phyloP scores from a whole-genome alignment of 2,113 vertebrate species.

The Oophaga pumilio region DNA sequence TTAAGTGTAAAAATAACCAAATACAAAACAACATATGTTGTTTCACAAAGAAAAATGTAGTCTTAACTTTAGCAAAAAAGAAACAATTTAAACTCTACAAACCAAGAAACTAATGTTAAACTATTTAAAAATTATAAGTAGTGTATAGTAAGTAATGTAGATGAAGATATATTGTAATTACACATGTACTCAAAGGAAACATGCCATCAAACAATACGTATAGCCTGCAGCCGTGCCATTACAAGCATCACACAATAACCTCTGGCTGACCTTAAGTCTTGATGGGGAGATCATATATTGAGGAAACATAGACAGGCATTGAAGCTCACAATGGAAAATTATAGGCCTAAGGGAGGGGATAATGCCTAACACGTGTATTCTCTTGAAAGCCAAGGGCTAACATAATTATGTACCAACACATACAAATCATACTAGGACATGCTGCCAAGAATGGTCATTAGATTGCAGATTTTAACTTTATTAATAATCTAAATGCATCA shows the following conservation, averaged over 20 bases:
- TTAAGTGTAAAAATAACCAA: too few species aligned
- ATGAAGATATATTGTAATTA: background rate
- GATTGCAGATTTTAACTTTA: slow-evolving; percentile 29
- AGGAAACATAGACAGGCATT: slow-evolving; percentile 46
- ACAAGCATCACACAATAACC: slow-evolving; percentile 3
- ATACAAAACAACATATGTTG: background rate
- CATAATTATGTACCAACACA: slow-evolving; percentile 54
- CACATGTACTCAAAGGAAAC: slow-evolving; percentile 1
- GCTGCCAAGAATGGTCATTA: slow-evolving; percentile 49
- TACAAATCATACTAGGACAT: slow-evolving; percentile 37
- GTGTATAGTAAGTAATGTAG: background rate
- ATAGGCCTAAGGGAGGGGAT: slow-evolving; percentile 46
- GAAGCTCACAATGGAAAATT: slow-evolving; percentile 50
- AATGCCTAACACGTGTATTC: slow-evolving; percentile 47
- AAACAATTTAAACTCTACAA: background rate
- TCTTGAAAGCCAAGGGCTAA: slow-evolving; percentile 51
- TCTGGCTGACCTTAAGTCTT: slow-evolving; percentile 35
- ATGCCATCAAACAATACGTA: slow-evolving; percentile 31
- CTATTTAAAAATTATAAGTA: background rate
- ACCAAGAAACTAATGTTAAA: background rate
- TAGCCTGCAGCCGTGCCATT: slow-evolving; percentile 28
- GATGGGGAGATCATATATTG: slow-evolving; percentile 42
- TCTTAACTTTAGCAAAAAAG: background rate
- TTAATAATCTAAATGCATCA: slow-evolving; percentile 17
- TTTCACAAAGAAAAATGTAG: background rate